A percentile compares a stretch with the other conserved stretches of the same genome.
phyloP scores from a whole-genome alignment of 2,888 invertebrate genomes.

The Dynastes grantii region DNA sequence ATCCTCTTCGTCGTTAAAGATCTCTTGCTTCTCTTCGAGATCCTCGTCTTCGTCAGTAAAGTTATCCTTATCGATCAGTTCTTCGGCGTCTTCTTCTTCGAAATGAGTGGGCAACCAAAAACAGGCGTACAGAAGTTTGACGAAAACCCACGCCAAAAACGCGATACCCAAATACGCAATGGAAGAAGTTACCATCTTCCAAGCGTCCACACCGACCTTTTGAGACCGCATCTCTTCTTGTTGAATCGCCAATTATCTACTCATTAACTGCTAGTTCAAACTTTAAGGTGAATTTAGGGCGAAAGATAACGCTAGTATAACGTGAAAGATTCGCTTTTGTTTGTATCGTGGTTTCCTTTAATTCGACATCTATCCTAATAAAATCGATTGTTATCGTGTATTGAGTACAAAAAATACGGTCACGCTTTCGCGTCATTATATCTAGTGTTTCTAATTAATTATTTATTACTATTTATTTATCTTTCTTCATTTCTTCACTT shows the following conservation, averaged over 20 bases:
- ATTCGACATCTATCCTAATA: conserved; percentile 16
- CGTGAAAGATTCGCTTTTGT: conserved; percentile 11
- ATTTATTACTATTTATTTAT: conserved; percentile 45
- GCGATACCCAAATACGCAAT: conserved; percentile 77
- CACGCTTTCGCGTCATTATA: conserved; percentile 1
- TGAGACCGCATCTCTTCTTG: conserved; percentile 75
- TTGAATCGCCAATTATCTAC: background rate
- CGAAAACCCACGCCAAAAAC: conserved; percentile 77
- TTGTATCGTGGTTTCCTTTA: conserved; percentile 27
- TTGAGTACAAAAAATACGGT: conserved; percentile 21
- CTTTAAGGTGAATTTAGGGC: background rate
- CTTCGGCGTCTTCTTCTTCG: conserved; percentile 72
- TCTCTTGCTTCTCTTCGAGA: conserved; percentile 30
- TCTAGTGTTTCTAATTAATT: conserved; percentile 13
- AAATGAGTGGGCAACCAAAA: conserved; percentile 78
- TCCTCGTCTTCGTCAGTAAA: conserved; percentile 17
- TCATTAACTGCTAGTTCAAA: background rate
- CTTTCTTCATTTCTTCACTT: conserved; percentile 32
- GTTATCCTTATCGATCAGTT: conserved; percentile 11
- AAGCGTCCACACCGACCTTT: conserved; percentile 79
- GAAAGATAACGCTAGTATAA: background rate
- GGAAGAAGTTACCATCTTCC: conserved; percentile 79
- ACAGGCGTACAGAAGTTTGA: conserved; percentile 78
- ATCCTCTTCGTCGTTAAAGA: conserved; percentile 24
- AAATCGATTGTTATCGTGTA: conserved; percentile 1